Evolutionary conservation across 2,113 vertebrate species (phyloP), one percentile per base, ranked within the genome.

Genomic region (Turnix velox): DNA sequence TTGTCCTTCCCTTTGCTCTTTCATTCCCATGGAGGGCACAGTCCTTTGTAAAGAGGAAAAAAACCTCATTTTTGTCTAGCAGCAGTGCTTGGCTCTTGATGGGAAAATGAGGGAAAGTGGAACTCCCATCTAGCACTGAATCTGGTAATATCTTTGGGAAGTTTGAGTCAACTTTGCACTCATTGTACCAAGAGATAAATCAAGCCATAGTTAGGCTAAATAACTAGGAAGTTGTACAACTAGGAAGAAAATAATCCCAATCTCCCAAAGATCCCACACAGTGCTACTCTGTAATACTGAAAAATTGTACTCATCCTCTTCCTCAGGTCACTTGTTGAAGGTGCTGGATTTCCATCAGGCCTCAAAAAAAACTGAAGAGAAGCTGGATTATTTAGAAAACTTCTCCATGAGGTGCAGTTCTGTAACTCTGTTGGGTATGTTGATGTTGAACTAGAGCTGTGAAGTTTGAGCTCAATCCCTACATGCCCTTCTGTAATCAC

Each of bases 401-500:
- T 48, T 79, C 8, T 16, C 61, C 4, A 1, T 3, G 43, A 81
- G 5, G 68, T 87, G 45, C 5, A 37, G 15, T 42, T 73, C 37
- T 73, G 5, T 8, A 25, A 12, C 45, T 75, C 15, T 73, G 37
- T n/a, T 72, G 40, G 14, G 6, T 62, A 27, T 35, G 17, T 4
- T 66, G 63, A n/a, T 72, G n/a, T n/a, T 62, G 28, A 39, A 1
- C 57, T 90, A 66, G 23, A 42, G 65, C 31, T 40, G 46, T 8
- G 6, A 73, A 76, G 71, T 51, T 2, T 58, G 91, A 94, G 39
- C 46, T 87, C 67, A 43, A 14, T 87, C 92, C 91, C 35, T 58
- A 17, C 31, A 10, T 73, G 84, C 25, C 84, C 82, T 95, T 93
- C 74, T 66, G 67, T 82, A 94, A 96, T 93, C 81, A 45, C 18